Evolutionary conservation across 2,113 vertebrate species (phyloP), one percentile per base, ranked within the genome.

Genomic region (Zosterops hypoxanthus): DNA sequence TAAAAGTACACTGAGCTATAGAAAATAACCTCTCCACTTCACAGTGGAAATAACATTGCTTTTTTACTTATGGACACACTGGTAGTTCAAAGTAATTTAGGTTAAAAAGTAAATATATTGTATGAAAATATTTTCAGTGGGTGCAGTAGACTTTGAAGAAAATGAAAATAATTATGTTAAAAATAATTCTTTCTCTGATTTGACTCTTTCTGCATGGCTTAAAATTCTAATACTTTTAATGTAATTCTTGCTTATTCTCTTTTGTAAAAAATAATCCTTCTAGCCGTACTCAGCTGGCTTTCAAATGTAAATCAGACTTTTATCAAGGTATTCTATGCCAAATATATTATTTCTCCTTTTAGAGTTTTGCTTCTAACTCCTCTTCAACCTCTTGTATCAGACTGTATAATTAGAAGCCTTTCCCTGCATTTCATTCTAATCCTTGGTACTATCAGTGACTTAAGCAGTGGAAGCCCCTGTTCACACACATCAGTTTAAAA

Each of bases 251-350:
- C 82, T 95, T 90, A 86, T 80, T 63, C 9, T 77, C 15, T 88
- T 70, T 52, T 42, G 29, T 57, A 49, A 68, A 85, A 69, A 65
- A 46, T 11, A 90, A 77, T 65, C 36, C n/a, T 87, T 85, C n/a
- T 77, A 59, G 36, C n/a, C 86, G 15, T 72, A 42, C 12, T 82
- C 56, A 64, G 23, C 14, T 70, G 42, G 31, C 55, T 96, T 96
- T 94, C 82, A 86, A 93, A 89, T 80, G 73, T 44, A 93, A 95
- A 89, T 89, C 28, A 82, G 24, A 71, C 36, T 93, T 86, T 60
- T 64, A 77, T 57, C 46, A 66, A 91, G 42, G 44, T 73, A 61
- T 82, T 84, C 39, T 49, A 21, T 83, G 36, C 33, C 82, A 91
- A 82, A 81, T 86, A 69, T n/a, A 25, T 44, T 24, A 64, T 75